These are phyloP conservation scores for Heterochromis multidens DNA, from an alignment of 2,113 vertebrate genomes.

Conservation along the genomic window DNA sequence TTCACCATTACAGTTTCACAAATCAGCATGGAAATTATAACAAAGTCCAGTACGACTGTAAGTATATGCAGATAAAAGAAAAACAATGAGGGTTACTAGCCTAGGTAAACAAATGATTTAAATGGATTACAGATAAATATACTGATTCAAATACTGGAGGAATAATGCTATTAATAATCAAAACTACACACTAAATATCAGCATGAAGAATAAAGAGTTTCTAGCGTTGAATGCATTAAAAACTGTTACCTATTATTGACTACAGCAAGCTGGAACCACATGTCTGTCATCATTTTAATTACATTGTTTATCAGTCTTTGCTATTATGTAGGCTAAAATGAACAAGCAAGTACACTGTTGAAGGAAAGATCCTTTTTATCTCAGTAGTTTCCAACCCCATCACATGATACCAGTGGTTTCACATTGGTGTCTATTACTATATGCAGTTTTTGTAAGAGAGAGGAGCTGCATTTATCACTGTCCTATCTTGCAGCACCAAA, in stretches of 20 bases:
- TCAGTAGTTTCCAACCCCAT: background rate
- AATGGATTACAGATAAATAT: too few relatives aligned
- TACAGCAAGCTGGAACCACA: background rate
- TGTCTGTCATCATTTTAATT: background rate
- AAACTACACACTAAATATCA: too few relatives aligned
- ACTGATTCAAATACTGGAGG: too few relatives aligned
- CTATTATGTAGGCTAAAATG: background rate
- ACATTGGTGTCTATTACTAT: background rate
- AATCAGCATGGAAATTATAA: background rate
- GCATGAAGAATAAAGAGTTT: background rate
- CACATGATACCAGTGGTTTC: background rate
- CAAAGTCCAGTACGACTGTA: background rate
- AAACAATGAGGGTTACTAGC: too few relatives aligned
- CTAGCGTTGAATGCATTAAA: background rate
- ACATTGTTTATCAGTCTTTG: background rate
- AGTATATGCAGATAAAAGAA: background rate
- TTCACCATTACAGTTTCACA: background rate
- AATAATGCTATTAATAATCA: too few relatives aligned
- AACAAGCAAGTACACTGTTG: too few relatives aligned
- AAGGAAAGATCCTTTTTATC: background rate
- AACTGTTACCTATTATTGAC: background rate
- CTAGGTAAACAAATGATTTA: too few relatives aligned
- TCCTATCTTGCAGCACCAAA: background rate
- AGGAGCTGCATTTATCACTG: background rate
- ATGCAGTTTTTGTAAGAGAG: background rate